Percentiles rank a stretch among this genome's conserved stretches.
Evolutionary conservation across 2,888 invertebrate genomes (phyloP).

Genomic region (Ornithoptera priamus): DNA sequence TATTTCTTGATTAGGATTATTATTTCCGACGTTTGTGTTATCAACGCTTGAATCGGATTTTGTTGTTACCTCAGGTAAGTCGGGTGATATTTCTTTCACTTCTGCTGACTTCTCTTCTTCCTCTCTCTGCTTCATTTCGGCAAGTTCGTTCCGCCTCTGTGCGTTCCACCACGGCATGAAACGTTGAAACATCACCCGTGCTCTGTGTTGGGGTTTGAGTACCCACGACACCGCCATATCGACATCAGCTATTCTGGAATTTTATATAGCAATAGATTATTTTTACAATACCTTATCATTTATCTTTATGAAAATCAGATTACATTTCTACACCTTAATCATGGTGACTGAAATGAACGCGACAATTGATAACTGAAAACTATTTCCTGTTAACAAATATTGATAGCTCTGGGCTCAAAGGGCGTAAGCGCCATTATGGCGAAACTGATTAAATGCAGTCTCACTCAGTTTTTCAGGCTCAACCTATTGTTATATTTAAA

Average conservation of each 20-base stretch:
- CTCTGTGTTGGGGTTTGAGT: constrained; percentile 71
- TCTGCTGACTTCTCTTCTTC: constrained; percentile 35
- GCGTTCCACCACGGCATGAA: constrained; percentile 76
- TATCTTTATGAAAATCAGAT: too few species aligned
- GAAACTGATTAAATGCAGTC: too few species aligned
- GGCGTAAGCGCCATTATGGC: too few species aligned
- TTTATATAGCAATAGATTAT: not conserved
- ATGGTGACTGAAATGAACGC: too few species aligned
- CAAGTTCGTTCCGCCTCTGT: constrained; percentile 58
- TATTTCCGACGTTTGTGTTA: not conserved
- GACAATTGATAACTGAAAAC: too few species aligned
- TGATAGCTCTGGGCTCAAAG: too few species aligned
- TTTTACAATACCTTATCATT: too few species aligned
- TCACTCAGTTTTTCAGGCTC: too few species aligned
- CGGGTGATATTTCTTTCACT: constrained; percentile 10
- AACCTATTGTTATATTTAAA: too few species aligned
- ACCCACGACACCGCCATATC: constrained; percentile 76
- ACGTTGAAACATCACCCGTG: constrained; percentile 72
- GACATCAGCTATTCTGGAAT: constrained; percentile 71
- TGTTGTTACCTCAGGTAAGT: not conserved
- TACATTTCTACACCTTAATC: too few species aligned
- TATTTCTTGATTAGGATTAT: not conserved
- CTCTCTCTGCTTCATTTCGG: constrained; percentile 54
- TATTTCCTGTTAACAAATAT: too few species aligned
- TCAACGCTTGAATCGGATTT: constrained; percentile 1